phyloP scores from a whole-genome alignment of 2,797 vertebrate species.

The Danio tinwini region DNA sequence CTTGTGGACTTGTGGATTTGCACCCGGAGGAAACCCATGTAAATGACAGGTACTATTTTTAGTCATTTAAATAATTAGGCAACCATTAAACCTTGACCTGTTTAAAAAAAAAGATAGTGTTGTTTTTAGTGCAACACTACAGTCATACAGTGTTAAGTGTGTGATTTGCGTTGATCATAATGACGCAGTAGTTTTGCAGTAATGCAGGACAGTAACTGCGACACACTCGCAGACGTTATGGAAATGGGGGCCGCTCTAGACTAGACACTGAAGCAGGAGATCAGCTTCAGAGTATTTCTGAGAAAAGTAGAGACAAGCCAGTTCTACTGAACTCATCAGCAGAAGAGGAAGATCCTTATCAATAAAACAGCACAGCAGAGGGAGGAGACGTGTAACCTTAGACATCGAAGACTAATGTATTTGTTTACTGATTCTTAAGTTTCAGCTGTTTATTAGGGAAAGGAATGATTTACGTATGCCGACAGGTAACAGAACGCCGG shows the following conservation, averaged over 20 bases:
- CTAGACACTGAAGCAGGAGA: slow-evolving; percentile 41
- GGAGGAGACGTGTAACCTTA: slow-evolving; percentile 72
- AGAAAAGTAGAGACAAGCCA: slow-evolving; percentile 37
- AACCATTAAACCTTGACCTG: no score
- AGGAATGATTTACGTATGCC: slow-evolving; percentile 8
- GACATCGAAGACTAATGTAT: slow-evolving; percentile 62
- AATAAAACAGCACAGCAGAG: slow-evolving; percentile 68
- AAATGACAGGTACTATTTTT: no score
- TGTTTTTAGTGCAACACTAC: no score
- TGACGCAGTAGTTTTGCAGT: not conserved
- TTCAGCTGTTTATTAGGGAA: slow-evolving; percentile 53
- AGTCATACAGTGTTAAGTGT: no score
- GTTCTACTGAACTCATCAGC: slow-evolving; percentile 52
- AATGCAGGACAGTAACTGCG: not conserved
- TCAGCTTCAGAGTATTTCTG: slow-evolving; percentile 41
- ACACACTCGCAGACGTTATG: not conserved
- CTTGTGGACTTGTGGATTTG: no score
- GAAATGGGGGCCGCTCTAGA: slow-evolving; percentile 25
- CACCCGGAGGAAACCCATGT: no score
- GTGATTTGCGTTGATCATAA: not conserved
- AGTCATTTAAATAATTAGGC: no score
- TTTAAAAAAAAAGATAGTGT: no score
- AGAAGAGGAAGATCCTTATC: slow-evolving; percentile 65
- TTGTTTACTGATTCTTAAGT: slow-evolving; percentile 68
- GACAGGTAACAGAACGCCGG: not conserved